Evolutionary conservation across 2,113 vertebrate species (phyloP), one percentile per base, ranked within the genome.

Genomic region (Catharus fuscescens): DNA sequence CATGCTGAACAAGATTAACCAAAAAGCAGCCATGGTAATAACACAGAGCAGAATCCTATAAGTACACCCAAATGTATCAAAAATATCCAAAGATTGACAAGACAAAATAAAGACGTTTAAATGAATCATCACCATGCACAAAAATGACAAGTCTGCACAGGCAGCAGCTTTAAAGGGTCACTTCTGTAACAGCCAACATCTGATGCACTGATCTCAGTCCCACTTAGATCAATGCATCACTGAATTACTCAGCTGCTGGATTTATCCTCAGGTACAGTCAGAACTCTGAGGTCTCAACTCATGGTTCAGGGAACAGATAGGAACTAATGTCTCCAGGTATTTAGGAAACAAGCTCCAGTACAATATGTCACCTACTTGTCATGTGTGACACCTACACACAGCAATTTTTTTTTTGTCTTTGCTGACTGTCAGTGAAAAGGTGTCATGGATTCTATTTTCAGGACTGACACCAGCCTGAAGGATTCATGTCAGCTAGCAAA

Each of bases 91-190:
- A 69, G 31, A 86, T 0, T 69, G 45, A 61, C 65, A 69, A n/a
- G 77, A 50, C 42, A 76, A 67, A 88, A 78, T 20, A n/a, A 13
- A 64, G 54, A 60, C 3, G 0, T 24, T 88, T 31, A 56, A 80
- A 40, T 70, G 40, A 95, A 76, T 52, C 38, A 73, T 32, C 45
- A 54, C 26, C 26, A 29, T 1, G 16, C 5, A 9, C 28, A 91
- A 65, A 79, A 92, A 29, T 29, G 47, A 0, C 24, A 57, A 52
- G 57, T 20, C 61, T 18, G 3, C 4, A 44, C 0, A 1, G 54
- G 53, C 40, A 88, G 62, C 12, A 92, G n/a, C 34, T 92, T 62
- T 10, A 40, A 77, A 82, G 60, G n/a, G 59, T 66, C 66, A 61
- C 34, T 88, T 40, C 59, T 3, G 0, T 34, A 80, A 80, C 1